phyloP scores from a whole-genome alignment of 1,140 invertebrate species.

The Drosophila funebris region DNA sequence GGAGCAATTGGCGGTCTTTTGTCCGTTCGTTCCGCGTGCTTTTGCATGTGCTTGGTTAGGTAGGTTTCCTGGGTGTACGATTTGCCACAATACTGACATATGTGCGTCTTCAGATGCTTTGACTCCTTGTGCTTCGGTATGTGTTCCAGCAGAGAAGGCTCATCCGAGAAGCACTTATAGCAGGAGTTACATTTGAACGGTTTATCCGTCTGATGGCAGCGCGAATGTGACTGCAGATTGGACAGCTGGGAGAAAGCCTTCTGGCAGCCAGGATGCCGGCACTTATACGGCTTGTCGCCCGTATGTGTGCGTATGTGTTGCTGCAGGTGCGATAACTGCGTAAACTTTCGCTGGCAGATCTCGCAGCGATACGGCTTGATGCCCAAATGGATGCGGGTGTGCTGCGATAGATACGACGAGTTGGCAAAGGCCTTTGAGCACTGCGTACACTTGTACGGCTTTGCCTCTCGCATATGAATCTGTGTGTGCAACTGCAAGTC shows the following conservation, averaged over 20 bases:
- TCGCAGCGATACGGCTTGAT: conserved; percentile 99
- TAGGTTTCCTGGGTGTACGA: conserved; percentile 99
- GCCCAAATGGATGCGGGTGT: conserved; percentile 98
- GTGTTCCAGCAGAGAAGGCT: conserved; percentile 97
- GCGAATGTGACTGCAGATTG: conserved; percentile 98
- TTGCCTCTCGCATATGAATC: conserved; percentile 98
- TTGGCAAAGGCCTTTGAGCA: conserved; percentile 99
- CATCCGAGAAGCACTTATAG: conserved; percentile 98
- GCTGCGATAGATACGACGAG: conserved; percentile 99
- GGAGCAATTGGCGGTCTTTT: conserved; percentile 91
- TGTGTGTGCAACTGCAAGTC: conserved; percentile 98
- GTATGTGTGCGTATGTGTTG: conserved; percentile 99
- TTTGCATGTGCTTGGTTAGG: conserved; percentile 99
- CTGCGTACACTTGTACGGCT: conserved; percentile 99
- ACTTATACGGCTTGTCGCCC: conserved; percentile 99
- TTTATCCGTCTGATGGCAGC: conserved; percentile 98
- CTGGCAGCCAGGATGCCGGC: conserved; percentile 98
- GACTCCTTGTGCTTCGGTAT: conserved; percentile 99
- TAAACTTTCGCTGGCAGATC: conserved; percentile 99
- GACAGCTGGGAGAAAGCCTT: conserved; percentile 99
- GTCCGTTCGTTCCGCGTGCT: conserved; percentile 96
- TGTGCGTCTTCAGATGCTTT: conserved; percentile 99
- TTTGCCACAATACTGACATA: conserved; percentile 99
- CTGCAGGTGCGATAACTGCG: conserved; percentile 98
- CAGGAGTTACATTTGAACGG: conserved; percentile 97